phyloP scores from a whole-genome alignment of 53 echinoderm and acorn worm genomes.

The Antedon mediterranea region DNA sequence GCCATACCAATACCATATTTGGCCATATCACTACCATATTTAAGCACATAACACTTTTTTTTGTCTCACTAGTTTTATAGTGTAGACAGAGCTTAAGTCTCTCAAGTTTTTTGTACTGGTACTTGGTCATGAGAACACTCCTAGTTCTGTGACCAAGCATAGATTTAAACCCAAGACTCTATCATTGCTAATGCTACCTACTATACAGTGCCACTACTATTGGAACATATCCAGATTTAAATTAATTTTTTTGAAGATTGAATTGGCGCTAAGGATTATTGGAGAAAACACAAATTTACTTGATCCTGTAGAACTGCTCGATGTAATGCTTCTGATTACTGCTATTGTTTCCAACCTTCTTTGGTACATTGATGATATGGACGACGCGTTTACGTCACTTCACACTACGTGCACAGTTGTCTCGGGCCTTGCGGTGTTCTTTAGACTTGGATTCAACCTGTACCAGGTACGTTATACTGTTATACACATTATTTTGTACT shows the following conservation, averaged over 20 bases:
- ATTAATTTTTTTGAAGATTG: conserved; percentile 31
- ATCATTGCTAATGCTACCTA: too few species aligned
- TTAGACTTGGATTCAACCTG: conserved; percentile 77
- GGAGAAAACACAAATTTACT: conserved; percentile 40
- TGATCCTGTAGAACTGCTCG: conserved; percentile 60
- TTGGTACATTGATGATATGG: conserved; percentile 32
- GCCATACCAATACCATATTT: too few species aligned
- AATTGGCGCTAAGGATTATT: conserved; percentile 50
- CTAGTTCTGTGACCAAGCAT: too few species aligned
- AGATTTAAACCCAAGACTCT: too few species aligned
- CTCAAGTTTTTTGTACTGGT: too few species aligned
- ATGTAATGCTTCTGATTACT: conserved; percentile 41
- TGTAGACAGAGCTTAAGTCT: too few species aligned
- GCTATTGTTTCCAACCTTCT: conserved; percentile 54
- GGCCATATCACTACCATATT: too few species aligned
- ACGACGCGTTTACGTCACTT: not conserved
- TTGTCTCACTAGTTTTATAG: too few species aligned
- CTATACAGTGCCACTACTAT: too few species aligned
- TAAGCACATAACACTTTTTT: too few species aligned
- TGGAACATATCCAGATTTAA: not conserved
- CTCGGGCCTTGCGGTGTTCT: conserved; percentile 51
- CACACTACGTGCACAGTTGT: conserved; percentile 42
- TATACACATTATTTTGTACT: too few species aligned
- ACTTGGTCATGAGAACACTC: too few species aligned
- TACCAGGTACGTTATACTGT: conserved; percentile 39